A percentile compares a stretch with the other conserved stretches of the same genome.
Conservation (phyloP, 2,888 invertebrate species). For the Epistrophe eligans region DNA sequence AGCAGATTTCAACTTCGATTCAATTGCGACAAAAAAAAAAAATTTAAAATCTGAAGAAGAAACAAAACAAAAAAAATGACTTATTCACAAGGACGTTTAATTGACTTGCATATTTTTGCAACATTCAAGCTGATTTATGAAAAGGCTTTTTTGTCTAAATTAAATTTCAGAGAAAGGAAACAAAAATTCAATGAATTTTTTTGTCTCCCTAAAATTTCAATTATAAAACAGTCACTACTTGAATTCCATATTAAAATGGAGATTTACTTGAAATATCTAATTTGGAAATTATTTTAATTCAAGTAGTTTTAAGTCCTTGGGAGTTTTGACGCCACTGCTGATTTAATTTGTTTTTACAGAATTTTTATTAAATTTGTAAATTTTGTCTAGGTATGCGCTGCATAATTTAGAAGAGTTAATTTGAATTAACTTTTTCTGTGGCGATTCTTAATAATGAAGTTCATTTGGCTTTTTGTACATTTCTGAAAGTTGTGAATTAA, state of each 20-base stretch:
- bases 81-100: constrained; percentile 6
- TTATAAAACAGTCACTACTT: background rate
- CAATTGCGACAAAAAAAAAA: background rate
- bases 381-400: too few species aligned
- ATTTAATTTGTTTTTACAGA: background rate
- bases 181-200: background rate
- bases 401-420: too few species aligned
- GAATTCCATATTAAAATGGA: constrained; percentile 1
- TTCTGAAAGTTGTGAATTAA: too few species aligned
- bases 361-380: background rate
- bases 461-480: too few species aligned
- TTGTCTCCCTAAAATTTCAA: background rate
- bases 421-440: too few species aligned
- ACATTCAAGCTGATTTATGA: constrained; percentile 12
- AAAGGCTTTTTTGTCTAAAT: background rate
- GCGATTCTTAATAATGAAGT: too few species aligned
- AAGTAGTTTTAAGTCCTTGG: background rate
- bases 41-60: background rate
- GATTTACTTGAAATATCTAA: background rate
- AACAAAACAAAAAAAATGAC: background rate
- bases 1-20: background rate
- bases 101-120: constrained; percentile 19
- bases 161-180: background rate
- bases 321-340: background rate
- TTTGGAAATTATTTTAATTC: background rate